These are phyloP conservation scores for Lutraria lutraria DNA, from an alignment of 2,888 invertebrate genomes.

Conservation along the genomic window DNA sequence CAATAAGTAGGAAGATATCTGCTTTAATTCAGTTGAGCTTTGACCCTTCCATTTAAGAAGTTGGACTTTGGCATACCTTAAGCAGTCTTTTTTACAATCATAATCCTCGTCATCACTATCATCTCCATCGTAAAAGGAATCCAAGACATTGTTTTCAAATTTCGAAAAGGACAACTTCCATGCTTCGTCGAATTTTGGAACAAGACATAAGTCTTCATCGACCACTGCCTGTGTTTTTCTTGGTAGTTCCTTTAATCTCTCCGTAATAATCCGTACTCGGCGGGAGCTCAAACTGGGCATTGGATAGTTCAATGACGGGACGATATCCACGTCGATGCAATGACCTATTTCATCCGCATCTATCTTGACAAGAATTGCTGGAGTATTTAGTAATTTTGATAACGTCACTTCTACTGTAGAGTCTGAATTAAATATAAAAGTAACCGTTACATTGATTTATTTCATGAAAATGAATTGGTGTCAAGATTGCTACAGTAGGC, in stretches of 20 bases:
- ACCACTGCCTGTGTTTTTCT: neutral
- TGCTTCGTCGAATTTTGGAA: conserved; percentile 6
- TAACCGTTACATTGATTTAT: no score
- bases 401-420: neutral
- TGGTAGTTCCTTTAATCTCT: neutral
- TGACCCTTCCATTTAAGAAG: neutral
- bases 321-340: neutral
- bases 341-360: neutral
- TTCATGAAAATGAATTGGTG: no score
- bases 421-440: neutral
- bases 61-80: neutral
- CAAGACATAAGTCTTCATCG: neutral
- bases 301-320: neutral
- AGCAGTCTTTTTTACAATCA: conserved; percentile 10
- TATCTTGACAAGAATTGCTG: neutral
- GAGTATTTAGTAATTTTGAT: neutral
- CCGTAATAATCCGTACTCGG: neutral
- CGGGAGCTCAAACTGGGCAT: neutral
- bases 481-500: no score
- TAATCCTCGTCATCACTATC: neutral
- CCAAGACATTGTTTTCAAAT: neutral
- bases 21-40: neutral
- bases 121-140: neutral
- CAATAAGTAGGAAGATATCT: neutral
- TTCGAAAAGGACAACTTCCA: conserved; percentile 1